Evolutionary conservation across 2,797 vertebrate genomes (phyloP).

Genomic region (Myotis planiceps): DNA sequence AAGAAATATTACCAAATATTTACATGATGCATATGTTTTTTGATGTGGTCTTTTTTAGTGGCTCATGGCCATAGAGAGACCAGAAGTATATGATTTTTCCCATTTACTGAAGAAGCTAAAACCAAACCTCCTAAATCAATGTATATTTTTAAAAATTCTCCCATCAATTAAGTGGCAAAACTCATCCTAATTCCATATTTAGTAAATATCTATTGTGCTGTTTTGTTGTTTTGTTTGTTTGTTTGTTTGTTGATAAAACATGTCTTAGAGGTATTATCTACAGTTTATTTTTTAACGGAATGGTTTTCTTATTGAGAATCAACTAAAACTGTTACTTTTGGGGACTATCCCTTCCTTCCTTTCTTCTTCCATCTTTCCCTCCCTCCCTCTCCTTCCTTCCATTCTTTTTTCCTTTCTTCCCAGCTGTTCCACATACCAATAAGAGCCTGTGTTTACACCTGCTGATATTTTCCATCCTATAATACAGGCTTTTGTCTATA

Average conservation of each 20-base stretch:
- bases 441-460: neutral
- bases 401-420: neutral
- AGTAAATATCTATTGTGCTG: neutral
- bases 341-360: neutral
- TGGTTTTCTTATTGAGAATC: neutral
- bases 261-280: neutral
- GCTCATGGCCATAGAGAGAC: neutral
- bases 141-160: neutral
- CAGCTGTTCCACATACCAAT: neutral
- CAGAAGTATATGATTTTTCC: neutral
- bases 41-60: neutral
- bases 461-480: neutral
- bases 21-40: neutral
- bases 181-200: neutral
- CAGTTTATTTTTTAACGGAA: neutral
- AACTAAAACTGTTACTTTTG: neutral
- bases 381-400: no score
- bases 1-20: neutral
- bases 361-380: rapidly evolving
- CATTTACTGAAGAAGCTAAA: neutral
- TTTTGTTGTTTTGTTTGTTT: no score
- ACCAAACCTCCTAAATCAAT: neutral
- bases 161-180: neutral
- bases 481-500: neutral
- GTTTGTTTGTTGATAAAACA: neutral